Percentiles rank a stretch among this genome's conserved stretches.
These are phyloP conservation scores for Tychaedon coryphoeus DNA, from an alignment of 2,113 vertebrate species.

Conservation along the genomic window DNA sequence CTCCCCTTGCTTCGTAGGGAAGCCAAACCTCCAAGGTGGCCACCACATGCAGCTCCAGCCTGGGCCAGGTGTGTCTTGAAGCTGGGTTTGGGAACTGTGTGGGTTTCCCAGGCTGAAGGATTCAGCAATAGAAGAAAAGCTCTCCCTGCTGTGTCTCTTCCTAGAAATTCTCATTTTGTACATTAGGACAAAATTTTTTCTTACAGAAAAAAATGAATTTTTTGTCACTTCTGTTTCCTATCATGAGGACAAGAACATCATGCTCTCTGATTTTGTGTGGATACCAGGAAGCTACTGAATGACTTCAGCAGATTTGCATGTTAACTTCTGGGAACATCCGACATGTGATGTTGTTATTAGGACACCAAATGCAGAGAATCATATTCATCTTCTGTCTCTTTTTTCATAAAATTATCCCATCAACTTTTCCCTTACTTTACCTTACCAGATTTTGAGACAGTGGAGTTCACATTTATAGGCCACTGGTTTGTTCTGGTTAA, in stretches of 20 bases:
- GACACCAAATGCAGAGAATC: not conserved
- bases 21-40: not conserved
- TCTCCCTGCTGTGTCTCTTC: not conserved
- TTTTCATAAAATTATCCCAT: not conserved
- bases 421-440: not conserved
- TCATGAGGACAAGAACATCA: not conserved
- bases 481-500: not conserved
- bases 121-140: not conserved
- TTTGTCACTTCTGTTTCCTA: not conserved
- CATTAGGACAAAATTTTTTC: not conserved
- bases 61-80: not conserved
- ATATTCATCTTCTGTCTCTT: not conserved
- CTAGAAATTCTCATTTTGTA: not conserved
- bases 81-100: not conserved
- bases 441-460: not conserved
- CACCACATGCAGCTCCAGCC: not conserved
- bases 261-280: not conserved
- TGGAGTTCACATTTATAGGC: not conserved
- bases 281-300: not conserved
- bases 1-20: fast-evolving
- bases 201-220: not conserved
- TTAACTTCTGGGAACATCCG: no score
- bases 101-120: not conserved
- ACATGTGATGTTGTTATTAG: not conserved
- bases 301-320: not conserved